Base-by-base conservation (phyloP, 2,113 vertebrate species). In the Mormyrus iriodes region DNA sequence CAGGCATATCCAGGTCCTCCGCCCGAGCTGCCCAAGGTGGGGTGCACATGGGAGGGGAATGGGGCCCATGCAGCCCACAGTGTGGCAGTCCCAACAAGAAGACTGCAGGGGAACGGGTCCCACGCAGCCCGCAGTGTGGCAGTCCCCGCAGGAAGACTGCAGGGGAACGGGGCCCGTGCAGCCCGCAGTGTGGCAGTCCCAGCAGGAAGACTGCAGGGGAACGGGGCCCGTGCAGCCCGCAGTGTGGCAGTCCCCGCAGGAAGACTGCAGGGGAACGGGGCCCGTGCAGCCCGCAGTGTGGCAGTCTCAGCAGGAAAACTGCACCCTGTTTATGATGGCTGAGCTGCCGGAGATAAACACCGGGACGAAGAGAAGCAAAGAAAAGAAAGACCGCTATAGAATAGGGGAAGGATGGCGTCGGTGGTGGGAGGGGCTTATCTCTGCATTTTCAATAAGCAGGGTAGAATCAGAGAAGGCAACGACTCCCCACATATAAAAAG, bases 391-490 rank as follows among this genome's bases (percentile, higher is more conserved):
- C 89, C 88, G 88, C 69, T 83, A 44, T 89, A 92, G 91, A 85
- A 83, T 61, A 24, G 88, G 85, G 21, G 55, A 89, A 61, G 87
- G 24, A 42, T 1, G 24, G 19, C 21, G 27, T 10, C 42, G 86
- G 89, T 93, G 89, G 88, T 93, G 93, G 88, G 89, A 86, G 79
- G 88, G 93, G 90, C 90, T 92, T 92, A 92, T 94, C 94, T 94
- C 93, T 93, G 92, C 87, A 89, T 91, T 94, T 95, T 94, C 94
- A 95, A 94, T 95, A 95, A 95, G 96, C 91, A 92, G 90, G 93
- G 95, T 94, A 91, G 93, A 94, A 95, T 95, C 95, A 96, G 96
- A 97, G 96, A 95, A 96, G 94, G 93, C 96, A 93, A 95, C 94
- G 93, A 96, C 94, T 95, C 93, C 35, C 39, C 21, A 58, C 95